Evolutionary conservation across 2,888 invertebrate species (phyloP).

Genomic region (Apantesis nais): DNA sequence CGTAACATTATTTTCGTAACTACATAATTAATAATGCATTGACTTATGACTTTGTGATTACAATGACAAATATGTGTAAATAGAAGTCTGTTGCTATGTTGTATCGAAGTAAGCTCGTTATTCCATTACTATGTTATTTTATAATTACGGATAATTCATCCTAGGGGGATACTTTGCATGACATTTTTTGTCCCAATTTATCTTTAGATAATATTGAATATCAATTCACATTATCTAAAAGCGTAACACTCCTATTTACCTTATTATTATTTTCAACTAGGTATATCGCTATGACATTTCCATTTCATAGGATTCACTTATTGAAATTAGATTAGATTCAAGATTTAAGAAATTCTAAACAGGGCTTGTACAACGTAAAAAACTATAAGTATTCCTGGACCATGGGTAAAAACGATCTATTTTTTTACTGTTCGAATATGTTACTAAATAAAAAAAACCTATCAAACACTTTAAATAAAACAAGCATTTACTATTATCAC

Average conservation of each 20-base stretch:
- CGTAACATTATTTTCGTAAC: not conserved
- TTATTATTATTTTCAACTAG: not conserved
- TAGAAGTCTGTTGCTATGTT: not conserved
- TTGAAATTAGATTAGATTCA: not conserved
- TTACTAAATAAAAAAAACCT: not conserved
- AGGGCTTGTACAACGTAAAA: not conserved
- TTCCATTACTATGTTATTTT: not conserved
- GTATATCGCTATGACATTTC: not conserved
- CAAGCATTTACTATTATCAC: conserved; percentile 8
- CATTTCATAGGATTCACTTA: not conserved
- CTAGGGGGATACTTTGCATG: not conserved
- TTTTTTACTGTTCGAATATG: not conserved
- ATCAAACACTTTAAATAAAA: not conserved
- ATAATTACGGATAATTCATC: not conserved
- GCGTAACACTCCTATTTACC: not conserved
- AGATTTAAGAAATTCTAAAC: not conserved
- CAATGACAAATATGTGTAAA: not conserved
- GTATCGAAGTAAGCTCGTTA: not conserved
- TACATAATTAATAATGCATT: not conserved
- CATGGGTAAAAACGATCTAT: not conserved
- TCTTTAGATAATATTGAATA: not conserved
- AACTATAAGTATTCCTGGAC: not conserved
- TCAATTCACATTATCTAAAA: not conserved
- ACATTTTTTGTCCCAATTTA: not conserved
- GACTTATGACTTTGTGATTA: not conserved